Conservation (phyloP, 2,113 vertebrate species). For the Rhegmatorhina hoffmannsi region DNA sequence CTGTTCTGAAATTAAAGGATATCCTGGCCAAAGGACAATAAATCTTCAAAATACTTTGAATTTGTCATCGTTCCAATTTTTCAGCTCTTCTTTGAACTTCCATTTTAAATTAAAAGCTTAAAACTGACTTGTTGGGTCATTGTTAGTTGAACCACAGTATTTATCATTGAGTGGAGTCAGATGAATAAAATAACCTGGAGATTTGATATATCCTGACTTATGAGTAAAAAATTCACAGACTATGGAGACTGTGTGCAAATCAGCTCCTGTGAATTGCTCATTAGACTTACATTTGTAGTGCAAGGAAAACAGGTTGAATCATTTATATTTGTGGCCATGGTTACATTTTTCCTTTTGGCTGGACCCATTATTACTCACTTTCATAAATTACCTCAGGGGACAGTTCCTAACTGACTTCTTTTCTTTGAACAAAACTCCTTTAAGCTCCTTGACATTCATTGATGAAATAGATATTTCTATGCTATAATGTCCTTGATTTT, state of each 20-base stretch:
- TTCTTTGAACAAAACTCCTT: background rate
- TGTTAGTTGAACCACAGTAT: background rate
- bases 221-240: background rate
- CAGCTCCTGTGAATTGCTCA: background rate
- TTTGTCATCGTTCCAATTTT: background rate
- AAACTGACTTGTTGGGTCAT: background rate
- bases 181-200: background rate
- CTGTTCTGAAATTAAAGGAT: background rate
- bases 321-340: background rate
- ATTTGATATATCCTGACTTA: background rate
- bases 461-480: background rate
- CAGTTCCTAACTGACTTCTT: background rate
- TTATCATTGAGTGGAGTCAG: background rate
- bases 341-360: background rate
- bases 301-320: background rate
- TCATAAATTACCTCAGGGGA: background rate
- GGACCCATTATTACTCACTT: background rate
- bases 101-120: background rate
- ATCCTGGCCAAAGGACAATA: background rate
- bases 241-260: background rate
- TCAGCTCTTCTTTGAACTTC: background rate
- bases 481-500: slow-evolving; percentile 36
- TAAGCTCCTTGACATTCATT: slow-evolving; percentile 1
- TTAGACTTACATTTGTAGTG: background rate
- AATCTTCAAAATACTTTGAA: background rate